Conservation (phyloP, 2,113 vertebrate genomes). For the Holacanthus passer region DNA sequence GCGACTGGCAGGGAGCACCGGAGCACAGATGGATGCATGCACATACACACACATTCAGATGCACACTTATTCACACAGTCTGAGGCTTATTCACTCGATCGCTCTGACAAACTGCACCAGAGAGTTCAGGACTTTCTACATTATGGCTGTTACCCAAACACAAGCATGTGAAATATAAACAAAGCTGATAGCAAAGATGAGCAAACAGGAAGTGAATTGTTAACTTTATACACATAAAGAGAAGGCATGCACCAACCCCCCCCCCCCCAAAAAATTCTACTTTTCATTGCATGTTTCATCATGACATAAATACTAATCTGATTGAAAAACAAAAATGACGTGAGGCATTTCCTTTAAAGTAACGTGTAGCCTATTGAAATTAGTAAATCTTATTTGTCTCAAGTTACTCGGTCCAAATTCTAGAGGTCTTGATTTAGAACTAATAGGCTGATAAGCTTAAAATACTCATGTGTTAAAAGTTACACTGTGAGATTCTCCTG, state of each 20-base stretch:
- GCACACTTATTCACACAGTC: slow-evolving; percentile 40
- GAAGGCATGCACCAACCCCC: not conserved
- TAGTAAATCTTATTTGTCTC: not conserved
- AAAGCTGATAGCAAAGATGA: slow-evolving; percentile 36
- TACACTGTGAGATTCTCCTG: not conserved
- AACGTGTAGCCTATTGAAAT: not conserved
- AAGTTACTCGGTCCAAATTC: not conserved
- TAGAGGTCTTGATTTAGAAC: not conserved
- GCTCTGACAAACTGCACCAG: slow-evolving; percentile 30
- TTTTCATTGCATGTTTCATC: not conserved
- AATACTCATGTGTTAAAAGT: not conserved
- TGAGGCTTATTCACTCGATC: slow-evolving; percentile 30
- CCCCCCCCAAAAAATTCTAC: no score
- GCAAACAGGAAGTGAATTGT: slow-evolving; percentile 32
- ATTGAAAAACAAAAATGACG: not conserved
- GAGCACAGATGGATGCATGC: slow-evolving; percentile 59
- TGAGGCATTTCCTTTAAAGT: not conserved
- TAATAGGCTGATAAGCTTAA: not conserved
- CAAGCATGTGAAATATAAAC: slow-evolving; percentile 44
- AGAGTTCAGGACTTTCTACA: slow-evolving; percentile 50
- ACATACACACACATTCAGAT: slow-evolving; percentile 35
- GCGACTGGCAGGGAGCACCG: slow-evolving; percentile 60
- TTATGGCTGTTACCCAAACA: slow-evolving; percentile 44
- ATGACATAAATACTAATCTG: not conserved
- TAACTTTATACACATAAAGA: slow-evolving; percentile 2